A percentile compares a stretch with the other conserved stretches of the same genome.
phyloP scores from a whole-genome alignment of 2,888 invertebrate species.

The Drosophila flavopinicola region DNA sequence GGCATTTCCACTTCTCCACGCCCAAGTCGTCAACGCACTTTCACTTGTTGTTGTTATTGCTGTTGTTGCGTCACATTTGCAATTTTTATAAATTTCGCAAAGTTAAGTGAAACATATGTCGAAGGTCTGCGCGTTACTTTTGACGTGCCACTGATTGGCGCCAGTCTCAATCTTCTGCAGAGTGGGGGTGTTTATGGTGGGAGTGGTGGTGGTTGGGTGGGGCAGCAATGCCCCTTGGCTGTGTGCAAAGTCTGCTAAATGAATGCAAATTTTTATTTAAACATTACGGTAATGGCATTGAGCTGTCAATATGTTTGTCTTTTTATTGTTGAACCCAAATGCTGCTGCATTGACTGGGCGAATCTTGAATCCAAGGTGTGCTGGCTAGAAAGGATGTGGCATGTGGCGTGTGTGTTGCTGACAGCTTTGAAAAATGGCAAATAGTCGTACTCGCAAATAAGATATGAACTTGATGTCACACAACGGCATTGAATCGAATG shows the following conservation, averaged over 20 bases:
- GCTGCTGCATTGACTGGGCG: slow-evolving; percentile 12
- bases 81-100: slow-evolving; percentile 70
- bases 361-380: slow-evolving; percentile 35
- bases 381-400: slow-evolving; percentile 17
- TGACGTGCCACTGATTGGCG: slow-evolving; percentile 70
- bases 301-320: slow-evolving; percentile 77
- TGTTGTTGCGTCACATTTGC: slow-evolving; percentile 59
- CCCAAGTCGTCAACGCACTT: slow-evolving; percentile 65
- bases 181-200: slow-evolving; percentile 11
- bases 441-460: slow-evolving; percentile 40
- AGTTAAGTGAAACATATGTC: slow-evolving; percentile 70
- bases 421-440: slow-evolving; percentile 73
- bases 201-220: background rate
- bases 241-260: slow-evolving; percentile 57
- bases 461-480: slow-evolving; percentile 43
- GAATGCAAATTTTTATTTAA: slow-evolving; percentile 79
- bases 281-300: slow-evolving; percentile 75
- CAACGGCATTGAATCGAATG: slow-evolving; percentile 42
- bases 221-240: slow-evolving; percentile 40
- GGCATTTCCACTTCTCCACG: slow-evolving; percentile 55
- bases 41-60: slow-evolving; percentile 39
- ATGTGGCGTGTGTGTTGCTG: slow-evolving; percentile 51
- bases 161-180: slow-evolving; percentile 41
- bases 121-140: slow-evolving; percentile 45
- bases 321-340: slow-evolving; percentile 53